phyloP scores from a whole-genome alignment of 2,797 vertebrate genomes.

The Mastacembelus armatus region DNA sequence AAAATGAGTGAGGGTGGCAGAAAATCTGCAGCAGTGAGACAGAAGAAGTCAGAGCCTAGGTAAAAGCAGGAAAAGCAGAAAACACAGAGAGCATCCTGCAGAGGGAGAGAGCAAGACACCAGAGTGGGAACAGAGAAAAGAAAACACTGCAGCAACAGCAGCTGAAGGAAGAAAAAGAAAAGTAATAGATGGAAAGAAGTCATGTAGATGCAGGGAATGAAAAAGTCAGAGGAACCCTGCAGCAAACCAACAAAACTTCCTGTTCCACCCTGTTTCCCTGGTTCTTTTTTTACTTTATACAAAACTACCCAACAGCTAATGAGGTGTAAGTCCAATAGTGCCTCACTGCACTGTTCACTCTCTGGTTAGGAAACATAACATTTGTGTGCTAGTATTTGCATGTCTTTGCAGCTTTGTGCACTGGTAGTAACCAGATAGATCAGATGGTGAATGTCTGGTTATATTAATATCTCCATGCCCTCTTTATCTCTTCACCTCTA shows the following conservation, averaged over 20 bases:
- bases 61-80: slow-evolving; percentile 36
- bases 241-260: slow-evolving; percentile 43
- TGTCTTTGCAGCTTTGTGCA: not conserved
- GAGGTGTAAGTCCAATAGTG: slow-evolving; percentile 37
- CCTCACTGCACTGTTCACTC: not conserved
- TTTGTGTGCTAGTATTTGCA: slow-evolving; percentile 14
- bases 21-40: slow-evolving; percentile 24
- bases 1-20: slow-evolving; percentile 28
- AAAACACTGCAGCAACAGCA: slow-evolving; percentile 38
- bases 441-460: slow-evolving; percentile 12
- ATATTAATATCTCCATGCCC: slow-evolving; percentile 7
- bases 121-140: slow-evolving; percentile 7
- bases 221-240: slow-evolving; percentile 22
- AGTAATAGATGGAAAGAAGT: slow-evolving; percentile 54
- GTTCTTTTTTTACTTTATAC: slow-evolving; percentile 33
- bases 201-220: slow-evolving; percentile 38
- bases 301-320: slow-evolving; percentile 54
- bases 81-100: slow-evolving; percentile 20
- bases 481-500: slow-evolving; percentile 38
- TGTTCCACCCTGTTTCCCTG: slow-evolving; percentile 6
- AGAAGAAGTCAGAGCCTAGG: slow-evolving; percentile 18
- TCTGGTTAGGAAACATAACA: slow-evolving; percentile 2
- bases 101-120: not conserved
- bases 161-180: slow-evolving; percentile 23
- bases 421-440: slow-evolving; percentile 3